Conservation (phyloP, 2,888 invertebrate species). For the Standfussiana lucernea region DNA sequence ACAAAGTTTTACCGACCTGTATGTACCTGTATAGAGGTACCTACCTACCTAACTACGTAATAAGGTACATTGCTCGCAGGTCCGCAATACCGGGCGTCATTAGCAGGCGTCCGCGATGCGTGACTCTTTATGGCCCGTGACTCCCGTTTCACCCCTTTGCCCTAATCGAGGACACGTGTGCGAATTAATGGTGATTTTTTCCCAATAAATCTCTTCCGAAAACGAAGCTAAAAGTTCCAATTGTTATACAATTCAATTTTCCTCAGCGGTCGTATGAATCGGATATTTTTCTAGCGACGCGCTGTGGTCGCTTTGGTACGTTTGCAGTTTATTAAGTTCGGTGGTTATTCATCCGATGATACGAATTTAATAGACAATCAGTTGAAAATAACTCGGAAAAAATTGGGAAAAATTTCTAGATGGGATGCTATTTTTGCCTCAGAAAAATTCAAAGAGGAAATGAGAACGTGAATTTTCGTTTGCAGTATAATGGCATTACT, state of each 20-base stretch:
- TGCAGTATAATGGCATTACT: slow-evolving; percentile 1
- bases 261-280: slow-evolving; percentile 62
- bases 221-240: slow-evolving; percentile 76
- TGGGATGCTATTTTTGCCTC: not conserved
- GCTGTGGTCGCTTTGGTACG: slow-evolving; percentile 52
- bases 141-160: slow-evolving; percentile 84
- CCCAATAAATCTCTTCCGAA: slow-evolving; percentile 77
- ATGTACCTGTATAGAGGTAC: slow-evolving; percentile 28
- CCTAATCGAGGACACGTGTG: slow-evolving; percentile 89
- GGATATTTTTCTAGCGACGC: slow-evolving; percentile 67
- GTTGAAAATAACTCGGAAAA: slow-evolving; percentile 14
- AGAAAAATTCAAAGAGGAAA: slow-evolving; percentile 21
- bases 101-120: slow-evolving; percentile 84
- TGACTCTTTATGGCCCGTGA: slow-evolving; percentile 89
- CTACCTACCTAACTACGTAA: slow-evolving; percentile 43
- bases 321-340: slow-evolving; percentile 48
- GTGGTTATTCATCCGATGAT: slow-evolving; percentile 28
- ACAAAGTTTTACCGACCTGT: slow-evolving; percentile 48
- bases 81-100: slow-evolving; percentile 76
- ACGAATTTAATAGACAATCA: slow-evolving; percentile 30
- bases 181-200: slow-evolving; percentile 88
- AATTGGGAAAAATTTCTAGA: not conserved
- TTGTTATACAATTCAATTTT: slow-evolving; percentile 73
- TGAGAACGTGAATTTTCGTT: slow-evolving; percentile 1
- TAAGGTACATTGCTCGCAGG: slow-evolving; percentile 59